phyloP scores from a whole-genome alignment of 2,888 invertebrate species.

The Papilio demoleus region DNA sequence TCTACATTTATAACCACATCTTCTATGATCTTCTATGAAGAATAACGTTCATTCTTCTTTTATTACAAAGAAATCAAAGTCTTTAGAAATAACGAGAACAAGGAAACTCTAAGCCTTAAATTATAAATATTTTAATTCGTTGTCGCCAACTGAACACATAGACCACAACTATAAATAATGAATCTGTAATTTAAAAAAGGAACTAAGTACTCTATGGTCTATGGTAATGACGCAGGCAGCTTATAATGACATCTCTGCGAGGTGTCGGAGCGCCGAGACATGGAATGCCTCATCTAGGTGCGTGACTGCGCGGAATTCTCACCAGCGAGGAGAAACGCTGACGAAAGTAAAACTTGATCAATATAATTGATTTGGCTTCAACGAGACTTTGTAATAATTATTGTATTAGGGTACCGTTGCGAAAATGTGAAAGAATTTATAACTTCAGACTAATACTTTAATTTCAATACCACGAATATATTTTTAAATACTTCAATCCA shows the following conservation, averaged over 20 bases:
- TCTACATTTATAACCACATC: neutral
- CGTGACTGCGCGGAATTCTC: slow-evolving; percentile 38
- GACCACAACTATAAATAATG: slow-evolving; percentile 2
- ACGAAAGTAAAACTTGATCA: slow-evolving; percentile 41
- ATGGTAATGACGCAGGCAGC: slow-evolving; percentile 4
- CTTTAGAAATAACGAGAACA: neutral
- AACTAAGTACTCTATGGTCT: neutral
- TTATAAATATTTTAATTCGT: neutral
- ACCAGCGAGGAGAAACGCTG: slow-evolving; percentile 36
- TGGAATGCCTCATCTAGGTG: slow-evolving; percentile 30
- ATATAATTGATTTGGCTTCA: slow-evolving; percentile 29
- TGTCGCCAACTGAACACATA: neutral
- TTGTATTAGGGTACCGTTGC: neutral
- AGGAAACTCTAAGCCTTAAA: neutral
- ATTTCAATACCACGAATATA: too few species aligned
- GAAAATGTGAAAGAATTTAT: neutral
- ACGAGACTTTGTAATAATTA: neutral
- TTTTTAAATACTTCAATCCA: too few species aligned
- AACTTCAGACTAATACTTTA: too few species aligned
- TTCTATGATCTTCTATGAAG: neutral
- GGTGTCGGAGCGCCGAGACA: neutral
- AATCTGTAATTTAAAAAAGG: slow-evolving; percentile 2
- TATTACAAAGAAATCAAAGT: neutral
- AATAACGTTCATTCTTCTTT: too few species aligned
- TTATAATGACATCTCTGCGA: neutral